Conservation (phyloP, 2,888 invertebrate genomes). For the Sinotaia quadrata region DNA sequence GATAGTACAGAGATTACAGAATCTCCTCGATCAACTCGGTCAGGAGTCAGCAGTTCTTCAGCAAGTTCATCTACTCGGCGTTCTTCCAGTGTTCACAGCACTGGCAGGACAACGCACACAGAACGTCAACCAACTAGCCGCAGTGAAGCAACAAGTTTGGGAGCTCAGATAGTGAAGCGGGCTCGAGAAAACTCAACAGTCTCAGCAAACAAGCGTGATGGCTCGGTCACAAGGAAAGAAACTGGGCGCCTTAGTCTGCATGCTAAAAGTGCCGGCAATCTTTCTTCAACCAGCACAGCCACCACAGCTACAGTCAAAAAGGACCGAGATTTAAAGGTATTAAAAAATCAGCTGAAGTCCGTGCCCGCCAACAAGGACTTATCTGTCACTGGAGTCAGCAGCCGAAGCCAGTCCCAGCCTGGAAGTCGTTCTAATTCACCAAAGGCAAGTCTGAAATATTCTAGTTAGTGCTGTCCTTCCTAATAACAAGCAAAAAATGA, state of each 20-base stretch:
- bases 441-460: too few relatives aligned
- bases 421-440: slow-evolving; percentile 60
- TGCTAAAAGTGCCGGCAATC: slow-evolving; percentile 23
- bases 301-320: slow-evolving; percentile 21
- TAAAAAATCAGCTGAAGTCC: slow-evolving; percentile 38
- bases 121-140: slow-evolving; percentile 33
- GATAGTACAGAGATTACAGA: slow-evolving; percentile 47
- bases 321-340: slow-evolving; percentile 21
- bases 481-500: too few relatives aligned
- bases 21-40: slow-evolving; percentile 25
- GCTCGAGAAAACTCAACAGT: slow-evolving; percentile 24
- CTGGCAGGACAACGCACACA: slow-evolving; percentile 25
- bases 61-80: slow-evolving; percentile 34
- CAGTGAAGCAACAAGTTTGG: slow-evolving; percentile 61
- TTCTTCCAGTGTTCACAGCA: slow-evolving; percentile 36
- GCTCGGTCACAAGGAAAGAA: slow-evolving; percentile 44
- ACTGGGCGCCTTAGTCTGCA: slow-evolving; percentile 57
- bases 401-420: slow-evolving; percentile 55
- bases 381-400: slow-evolving; percentile 54
- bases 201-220: background rate
- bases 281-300: slow-evolving; percentile 15
- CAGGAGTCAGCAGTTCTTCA: slow-evolving; percentile 25
- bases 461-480: too few relatives aligned
- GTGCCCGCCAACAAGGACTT: slow-evolving; percentile 39
- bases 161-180: slow-evolving; percentile 60